phyloP scores from a whole-genome alignment of 2,797 vertebrate species.

The Cyclopterus lumpus region DNA sequence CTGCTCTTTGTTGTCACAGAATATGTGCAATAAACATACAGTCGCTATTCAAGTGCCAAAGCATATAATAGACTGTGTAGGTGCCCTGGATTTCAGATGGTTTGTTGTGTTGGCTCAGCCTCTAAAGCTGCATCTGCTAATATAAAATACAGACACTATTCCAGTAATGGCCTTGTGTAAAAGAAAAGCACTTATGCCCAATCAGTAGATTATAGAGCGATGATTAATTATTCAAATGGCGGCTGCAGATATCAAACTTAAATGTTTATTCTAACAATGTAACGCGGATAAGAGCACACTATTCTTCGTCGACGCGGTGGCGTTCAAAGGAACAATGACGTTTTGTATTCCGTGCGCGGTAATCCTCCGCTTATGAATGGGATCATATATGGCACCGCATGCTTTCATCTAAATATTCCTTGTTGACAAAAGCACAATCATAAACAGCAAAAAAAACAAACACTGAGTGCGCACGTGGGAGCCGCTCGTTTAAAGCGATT shows the following conservation, averaged over 20 bases:
- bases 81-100: conserved; percentile 40
- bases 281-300: conserved; percentile 15
- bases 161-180: not conserved
- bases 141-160: conserved; percentile 24
- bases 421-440: conserved; percentile 7
- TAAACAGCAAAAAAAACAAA: no score
- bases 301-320: conserved; percentile 22
- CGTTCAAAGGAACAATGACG: conserved; percentile 41
- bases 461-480: no score
- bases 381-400: not conserved
- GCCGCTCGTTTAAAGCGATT: not conserved
- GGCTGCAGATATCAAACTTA: conserved; percentile 15
- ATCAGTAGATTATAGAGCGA: conserved; percentile 17
- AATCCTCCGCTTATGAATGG: not conserved
- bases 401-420: conserved; percentile 23
- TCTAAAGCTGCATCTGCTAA: conserved; percentile 25
- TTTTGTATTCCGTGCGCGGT: not conserved
- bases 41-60: conserved; percentile 17
- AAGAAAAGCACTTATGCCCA: not conserved
- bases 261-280: conserved; percentile 36
- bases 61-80: conserved; percentile 41
- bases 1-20: conserved; percentile 47
- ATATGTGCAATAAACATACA: conserved; percentile 42
- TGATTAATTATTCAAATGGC: conserved; percentile 44
- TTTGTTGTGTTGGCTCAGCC: conserved; percentile 19